Evolutionary conservation across 2,888 invertebrate species (phyloP).

Genomic region (Scaptomyza reducta): DNA sequence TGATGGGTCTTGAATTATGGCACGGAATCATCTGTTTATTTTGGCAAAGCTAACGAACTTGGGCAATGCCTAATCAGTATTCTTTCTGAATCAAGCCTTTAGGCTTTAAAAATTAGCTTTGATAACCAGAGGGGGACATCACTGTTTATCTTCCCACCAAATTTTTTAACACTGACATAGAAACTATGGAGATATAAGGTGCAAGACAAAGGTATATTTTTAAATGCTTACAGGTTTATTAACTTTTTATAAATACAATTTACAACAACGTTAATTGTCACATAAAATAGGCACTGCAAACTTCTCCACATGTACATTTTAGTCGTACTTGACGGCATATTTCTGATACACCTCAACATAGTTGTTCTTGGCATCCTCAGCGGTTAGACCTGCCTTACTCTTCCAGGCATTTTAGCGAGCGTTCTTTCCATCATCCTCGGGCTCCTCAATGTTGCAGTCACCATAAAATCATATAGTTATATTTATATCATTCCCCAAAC

Average conservation of each 20-base stretch:
- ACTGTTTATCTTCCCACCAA: too few relatives aligned
- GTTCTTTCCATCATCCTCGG: constrained; percentile 95
- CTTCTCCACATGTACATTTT: constrained; percentile 41
- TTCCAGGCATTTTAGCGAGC: constrained; percentile 98
- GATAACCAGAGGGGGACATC: too few relatives aligned
- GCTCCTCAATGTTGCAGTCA: constrained; percentile 92
- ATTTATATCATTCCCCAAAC: constrained; percentile 47
- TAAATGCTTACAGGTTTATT: constrained; percentile 50
- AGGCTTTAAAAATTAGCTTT: too few relatives aligned
- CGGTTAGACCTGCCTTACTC: constrained; percentile 90
- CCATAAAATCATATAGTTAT: constrained; percentile 84
- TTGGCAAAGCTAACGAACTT: too few relatives aligned
- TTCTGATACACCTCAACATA: constrained; percentile 90
- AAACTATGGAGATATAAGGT: too few relatives aligned
- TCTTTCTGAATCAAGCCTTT: too few relatives aligned
- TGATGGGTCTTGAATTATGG: too few relatives aligned
- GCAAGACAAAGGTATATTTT: not conserved
- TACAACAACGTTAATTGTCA: constrained; percentile 45
- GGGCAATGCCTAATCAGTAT: too few relatives aligned
- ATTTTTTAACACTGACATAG: not conserved
- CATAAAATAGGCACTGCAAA: constrained; percentile 15
- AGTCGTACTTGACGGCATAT: constrained; percentile 85
- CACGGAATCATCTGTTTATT: too few relatives aligned
- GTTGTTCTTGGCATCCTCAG: constrained; percentile 91
- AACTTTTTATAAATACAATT: constrained; percentile 59